phyloP scores from a whole-genome alignment of 1,140 invertebrate genomes.

The Magallana angulata region DNA sequence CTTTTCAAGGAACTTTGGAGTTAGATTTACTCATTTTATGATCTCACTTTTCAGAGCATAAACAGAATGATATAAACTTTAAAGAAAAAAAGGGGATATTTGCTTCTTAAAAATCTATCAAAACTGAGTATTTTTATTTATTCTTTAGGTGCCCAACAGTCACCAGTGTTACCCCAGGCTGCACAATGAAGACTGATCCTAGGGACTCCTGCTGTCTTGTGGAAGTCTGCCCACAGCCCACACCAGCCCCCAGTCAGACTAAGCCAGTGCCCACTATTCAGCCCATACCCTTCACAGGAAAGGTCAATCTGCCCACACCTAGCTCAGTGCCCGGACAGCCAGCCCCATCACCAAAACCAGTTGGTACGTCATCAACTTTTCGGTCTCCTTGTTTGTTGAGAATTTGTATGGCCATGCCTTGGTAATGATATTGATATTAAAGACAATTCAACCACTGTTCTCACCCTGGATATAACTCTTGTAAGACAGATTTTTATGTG shows the following conservation, averaged over 20 bases:
- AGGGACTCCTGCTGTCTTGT: constrained; percentile 54
- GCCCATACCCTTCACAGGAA: constrained; percentile 43
- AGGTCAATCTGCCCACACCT: constrained; percentile 53
- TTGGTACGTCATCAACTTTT: constrained; percentile 17
- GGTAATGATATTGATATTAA: no score
- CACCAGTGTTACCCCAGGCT: constrained; percentile 36
- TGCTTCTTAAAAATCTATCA: no score
- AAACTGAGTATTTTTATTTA: background rate
- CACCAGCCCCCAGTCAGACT: constrained; percentile 43
- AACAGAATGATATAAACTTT: no score
- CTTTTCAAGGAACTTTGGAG: no score
- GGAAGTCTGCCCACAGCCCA: constrained; percentile 44
- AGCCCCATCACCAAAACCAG: constrained; percentile 50
- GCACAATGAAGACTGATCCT: constrained; percentile 54
- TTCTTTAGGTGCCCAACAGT: constrained; percentile 46
- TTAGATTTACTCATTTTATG: no score
- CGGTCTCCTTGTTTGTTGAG: no score
- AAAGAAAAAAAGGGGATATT: no score
- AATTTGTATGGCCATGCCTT: no score
- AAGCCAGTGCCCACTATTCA: constrained; percentile 47
- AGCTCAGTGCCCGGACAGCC: constrained; percentile 51
- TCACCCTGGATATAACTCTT: no score
- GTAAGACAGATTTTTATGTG: background rate
- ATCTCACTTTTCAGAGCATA: no score
- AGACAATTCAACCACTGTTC: no score